These are phyloP conservation scores for Brachypodius melanocephalos DNA, from an alignment of 2,113 vertebrate species.

Conservation along the genomic window DNA sequence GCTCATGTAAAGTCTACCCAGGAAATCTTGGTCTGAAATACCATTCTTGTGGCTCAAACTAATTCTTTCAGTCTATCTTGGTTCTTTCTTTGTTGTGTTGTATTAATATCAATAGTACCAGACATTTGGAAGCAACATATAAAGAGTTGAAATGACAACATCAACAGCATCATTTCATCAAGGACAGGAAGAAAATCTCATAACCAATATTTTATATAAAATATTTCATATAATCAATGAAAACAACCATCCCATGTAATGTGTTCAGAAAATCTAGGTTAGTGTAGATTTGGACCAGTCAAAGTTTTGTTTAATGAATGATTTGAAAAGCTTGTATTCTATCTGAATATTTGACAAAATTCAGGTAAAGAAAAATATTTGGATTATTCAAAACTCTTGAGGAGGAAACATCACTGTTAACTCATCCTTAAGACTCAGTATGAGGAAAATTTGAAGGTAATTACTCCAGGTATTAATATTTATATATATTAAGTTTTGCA, in stretches of 20 bases:
- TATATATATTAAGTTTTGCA: neutral
- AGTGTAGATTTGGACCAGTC: neutral
- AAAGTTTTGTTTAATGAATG: neutral
- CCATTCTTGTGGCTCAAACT: neutral
- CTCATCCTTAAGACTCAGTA: neutral
- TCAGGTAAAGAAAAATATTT: neutral
- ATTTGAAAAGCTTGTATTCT: neutral
- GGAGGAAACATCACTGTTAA: neutral
- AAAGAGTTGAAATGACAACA: neutral
- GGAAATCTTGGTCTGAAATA: neutral
- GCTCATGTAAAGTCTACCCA: fast-evolving
- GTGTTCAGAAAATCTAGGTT: neutral
- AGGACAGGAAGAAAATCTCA: neutral
- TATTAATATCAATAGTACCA: neutral
- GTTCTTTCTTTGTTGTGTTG: neutral
- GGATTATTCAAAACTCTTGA: neutral
- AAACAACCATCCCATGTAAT: neutral
- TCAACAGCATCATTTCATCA: neutral
- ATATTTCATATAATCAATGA: neutral
- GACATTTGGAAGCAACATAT: neutral
- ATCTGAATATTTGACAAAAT: neutral
- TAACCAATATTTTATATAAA: neutral
- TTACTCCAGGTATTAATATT: neutral
- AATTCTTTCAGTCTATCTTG: neutral
- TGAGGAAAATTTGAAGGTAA: neutral